Evolutionary conservation across 2,797 vertebrate genomes (phyloP).

Genomic region (Urosaurus nigricauda): DNA sequence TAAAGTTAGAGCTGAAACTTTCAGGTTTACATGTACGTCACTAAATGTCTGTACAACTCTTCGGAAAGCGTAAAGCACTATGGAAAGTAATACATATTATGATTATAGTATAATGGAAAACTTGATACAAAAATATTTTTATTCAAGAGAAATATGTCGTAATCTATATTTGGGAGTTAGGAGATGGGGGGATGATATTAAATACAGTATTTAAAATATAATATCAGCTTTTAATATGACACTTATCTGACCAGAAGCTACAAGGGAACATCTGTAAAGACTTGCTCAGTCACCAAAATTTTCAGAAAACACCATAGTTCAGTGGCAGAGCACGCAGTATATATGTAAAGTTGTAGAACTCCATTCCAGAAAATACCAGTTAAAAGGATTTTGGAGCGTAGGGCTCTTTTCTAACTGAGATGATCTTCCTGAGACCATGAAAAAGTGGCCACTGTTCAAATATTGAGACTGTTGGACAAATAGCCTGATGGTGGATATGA

Average conservation of each 20-base stretch:
- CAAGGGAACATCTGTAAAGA: constrained; percentile 18
- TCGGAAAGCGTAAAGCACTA: constrained; percentile 59
- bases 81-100: constrained; percentile 42
- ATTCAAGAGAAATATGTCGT: constrained; percentile 48
- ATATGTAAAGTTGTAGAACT: neutral
- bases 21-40: constrained; percentile 63
- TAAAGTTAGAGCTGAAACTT: constrained; percentile 46
- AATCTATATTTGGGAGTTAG: constrained; percentile 14
- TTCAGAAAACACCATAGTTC: neutral
- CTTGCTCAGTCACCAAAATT: neutral
- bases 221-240: constrained; percentile 60
- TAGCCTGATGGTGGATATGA: neutral
- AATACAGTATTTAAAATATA: constrained; percentile 56
- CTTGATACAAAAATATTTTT: constrained; percentile 41
- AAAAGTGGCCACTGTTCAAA: neutral
- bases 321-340: no score
- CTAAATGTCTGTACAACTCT: constrained; percentile 55
- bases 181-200: constrained; percentile 22
- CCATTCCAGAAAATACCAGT: neutral
- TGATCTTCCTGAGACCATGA: neutral
- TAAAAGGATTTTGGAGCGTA: neutral
- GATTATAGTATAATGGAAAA: constrained; percentile 15
- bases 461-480: neutral
- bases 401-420: neutral
- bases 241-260: constrained; percentile 58